These are phyloP conservation scores for Luperina nickerlii DNA, from an alignment of 2,888 invertebrate genomes.

Conservation along the genomic window DNA sequence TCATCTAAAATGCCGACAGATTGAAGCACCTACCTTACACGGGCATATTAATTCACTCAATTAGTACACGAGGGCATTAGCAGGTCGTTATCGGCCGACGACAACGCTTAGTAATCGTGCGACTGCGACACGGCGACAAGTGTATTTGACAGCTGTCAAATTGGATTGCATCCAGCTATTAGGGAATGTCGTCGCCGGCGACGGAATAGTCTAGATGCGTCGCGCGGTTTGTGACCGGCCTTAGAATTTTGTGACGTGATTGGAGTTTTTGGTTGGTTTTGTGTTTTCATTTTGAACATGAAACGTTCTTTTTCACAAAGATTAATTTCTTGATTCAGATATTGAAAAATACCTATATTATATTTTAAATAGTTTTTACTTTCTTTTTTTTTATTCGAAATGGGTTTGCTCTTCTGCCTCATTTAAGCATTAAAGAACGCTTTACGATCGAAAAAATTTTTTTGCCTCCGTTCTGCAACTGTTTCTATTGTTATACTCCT, in stretches of 20 bases:
- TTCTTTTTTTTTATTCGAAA: too few species aligned
- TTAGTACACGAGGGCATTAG: conserved; percentile 78
- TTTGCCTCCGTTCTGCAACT: too few species aligned
- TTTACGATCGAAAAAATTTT: too few species aligned
- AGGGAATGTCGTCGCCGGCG: conserved; percentile 81
- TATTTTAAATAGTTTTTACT: not conserved
- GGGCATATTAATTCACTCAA: conserved; percentile 78
- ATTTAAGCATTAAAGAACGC: too few species aligned
- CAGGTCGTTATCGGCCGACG: conserved; percentile 83
- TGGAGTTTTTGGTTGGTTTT: not conserved
- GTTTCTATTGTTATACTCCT: too few species aligned
- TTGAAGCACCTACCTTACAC: conserved; percentile 74
- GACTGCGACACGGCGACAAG: conserved; percentile 84
- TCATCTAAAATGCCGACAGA: conserved; percentile 46
- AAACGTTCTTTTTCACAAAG: not conserved
- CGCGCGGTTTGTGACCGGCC: conserved; percentile 19
- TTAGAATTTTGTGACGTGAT: not conserved
- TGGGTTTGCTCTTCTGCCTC: too few species aligned
- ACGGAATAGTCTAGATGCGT: conserved; percentile 72
- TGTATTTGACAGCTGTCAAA: conserved; percentile 90
- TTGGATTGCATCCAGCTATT: conserved; percentile 88
- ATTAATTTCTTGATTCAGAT: not conserved
- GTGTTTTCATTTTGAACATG: not conserved
- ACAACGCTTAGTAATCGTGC: conserved; percentile 81
- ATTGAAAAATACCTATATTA: not conserved